phyloP scores from a whole-genome alignment of 2,797 vertebrate species.

The Intellagama lesueurii region DNA sequence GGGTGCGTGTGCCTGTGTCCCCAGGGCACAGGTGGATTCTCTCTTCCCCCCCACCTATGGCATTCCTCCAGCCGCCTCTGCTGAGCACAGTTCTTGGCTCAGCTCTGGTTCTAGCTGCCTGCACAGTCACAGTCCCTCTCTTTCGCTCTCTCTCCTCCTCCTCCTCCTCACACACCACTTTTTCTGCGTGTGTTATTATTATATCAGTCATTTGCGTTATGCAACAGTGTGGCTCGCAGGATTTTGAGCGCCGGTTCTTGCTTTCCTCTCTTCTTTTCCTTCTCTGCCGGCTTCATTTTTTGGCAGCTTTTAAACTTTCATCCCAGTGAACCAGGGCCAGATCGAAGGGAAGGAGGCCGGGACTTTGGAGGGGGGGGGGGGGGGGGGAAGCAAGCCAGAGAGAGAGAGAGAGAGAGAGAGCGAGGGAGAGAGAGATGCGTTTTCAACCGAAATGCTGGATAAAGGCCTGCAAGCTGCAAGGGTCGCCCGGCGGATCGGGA shows the following conservation, averaged over 20 bases:
- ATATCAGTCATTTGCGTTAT: constrained; percentile 48
- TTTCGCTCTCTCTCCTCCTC: too few relatives aligned
- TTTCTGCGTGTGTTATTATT: neutral
- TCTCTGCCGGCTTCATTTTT: constrained; percentile 54
- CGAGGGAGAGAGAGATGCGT: constrained; percentile 79
- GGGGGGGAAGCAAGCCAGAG: neutral
- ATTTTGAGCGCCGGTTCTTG: constrained; percentile 48
- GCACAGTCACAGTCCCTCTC: neutral
- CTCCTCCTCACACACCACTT: neutral
- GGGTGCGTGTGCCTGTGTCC: constrained; percentile 46
- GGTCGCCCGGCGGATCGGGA: constrained; percentile 81
- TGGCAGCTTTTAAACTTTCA: neutral
- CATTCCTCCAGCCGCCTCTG: neutral
- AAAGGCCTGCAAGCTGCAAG: constrained; percentile 81
- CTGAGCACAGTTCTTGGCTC: neutral
- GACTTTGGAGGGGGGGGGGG: neutral
- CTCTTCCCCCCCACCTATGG: constrained; percentile 2
- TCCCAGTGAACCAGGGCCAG: neutral
- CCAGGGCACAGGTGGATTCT: constrained; percentile 39
- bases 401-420: constrained; percentile 45
- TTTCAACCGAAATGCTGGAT: constrained; percentile 81
- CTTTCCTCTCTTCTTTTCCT: too few relatives aligned
- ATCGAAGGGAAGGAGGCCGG: too few relatives aligned
- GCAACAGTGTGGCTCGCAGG: constrained; percentile 63
- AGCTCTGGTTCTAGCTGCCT: neutral